Base-by-base conservation (phyloP, 2,888 invertebrate species). In the Falcaria lacertinaria region DNA sequence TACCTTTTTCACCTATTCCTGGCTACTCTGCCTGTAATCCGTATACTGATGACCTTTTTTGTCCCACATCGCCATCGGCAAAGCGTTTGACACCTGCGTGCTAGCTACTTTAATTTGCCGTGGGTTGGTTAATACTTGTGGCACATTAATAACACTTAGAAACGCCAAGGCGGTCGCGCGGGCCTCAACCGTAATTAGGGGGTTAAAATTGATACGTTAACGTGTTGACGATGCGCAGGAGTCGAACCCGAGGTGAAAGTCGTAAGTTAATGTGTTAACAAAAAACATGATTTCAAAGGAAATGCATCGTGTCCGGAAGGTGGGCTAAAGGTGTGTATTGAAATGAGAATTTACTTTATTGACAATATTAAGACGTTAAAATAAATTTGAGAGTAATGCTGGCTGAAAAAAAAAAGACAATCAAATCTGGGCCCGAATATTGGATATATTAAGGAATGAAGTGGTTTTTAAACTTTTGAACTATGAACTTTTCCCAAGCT, bases 1-100 rank as follows among this genome's bases (percentile, higher is more conserved):
- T 19, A 6, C 19, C 19, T 19, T 19, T 6, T 28, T 1, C 3
- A 11, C 28, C 3, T 11, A 11, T n/a, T n/a, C n/a, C n/a, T n/a
- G 11, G 3, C 28, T 11, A 28, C 11, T 76, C 80, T 74, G 76
- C 15, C 57, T 48, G 47, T 69, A 64, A 70, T 72, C 71, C 66
- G 50, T 58, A 61, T 47, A 64, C 74, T 85, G 87, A 86, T 87
- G 83, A 83, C 73, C 80, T 80, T 88, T 88, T 88, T 87, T 86
- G 78, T 70, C 59, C 67, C 70, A 73, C 72, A 76, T 67, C 75
- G 75, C n/a, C 19, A 19, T 19, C 19, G 19, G 75, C 71, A 70
- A 64, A 74, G 75, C 79, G 81, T 83, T 84, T 87, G 87, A 86
- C 86, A 86, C 87, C 86, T 87, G 87, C 86, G 62, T 60, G 70